Base-by-base conservation (phyloP, 2,888 invertebrate genomes). In the Philaethria dido region DNA sequence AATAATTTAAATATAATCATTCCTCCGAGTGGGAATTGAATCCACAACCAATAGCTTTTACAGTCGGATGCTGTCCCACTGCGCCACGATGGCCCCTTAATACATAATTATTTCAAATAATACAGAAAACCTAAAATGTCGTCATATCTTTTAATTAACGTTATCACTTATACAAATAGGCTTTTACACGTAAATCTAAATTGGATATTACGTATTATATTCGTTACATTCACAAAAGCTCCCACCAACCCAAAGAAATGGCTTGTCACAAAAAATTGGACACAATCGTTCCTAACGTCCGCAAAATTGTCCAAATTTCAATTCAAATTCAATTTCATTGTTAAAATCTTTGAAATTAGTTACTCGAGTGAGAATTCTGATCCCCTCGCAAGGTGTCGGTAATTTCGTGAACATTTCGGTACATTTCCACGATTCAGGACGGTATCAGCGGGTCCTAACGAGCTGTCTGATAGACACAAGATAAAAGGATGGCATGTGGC, bases 331-430 rank as follows among this genome's bases (percentile, higher is more conserved):
- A 69, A 70, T 73, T 73, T 69, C 62, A 64, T 65, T 59, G 66
- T 54, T 63, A 64, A 68, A 72, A 73, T 70, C 72, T 70, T 73
- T 69, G 64, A 67, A 73, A 73, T 72, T 69, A 72, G 70, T 67
- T 57, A 59, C 65, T 69, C 61, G 57, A 71, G 69, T 66, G 72
- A 71, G 69, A 73, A 71, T 69, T 65, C 52, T 66, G 69, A 73
- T 64, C 68, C 67, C 68, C 48, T 62, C 47, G 39, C 66, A 66
- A 70, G 70, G 66, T 70, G 63, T 66, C 67, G 36, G 66, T 57
- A 67, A 69, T 69, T 69, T 68, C 18, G 68, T 45, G 48, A 67
- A 59, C 62, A 54, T 68, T 65, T 62, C 29, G 59, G 63, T 52
- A 69, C 59, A 45, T 54, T 64, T 65, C 50, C 39, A 47, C 52